A percentile compares a stretch with the other conserved stretches of the same genome.
phyloP scores from a whole-genome alignment of 2,888 invertebrate genomes.

The Cyrtodaria siliqua region DNA sequence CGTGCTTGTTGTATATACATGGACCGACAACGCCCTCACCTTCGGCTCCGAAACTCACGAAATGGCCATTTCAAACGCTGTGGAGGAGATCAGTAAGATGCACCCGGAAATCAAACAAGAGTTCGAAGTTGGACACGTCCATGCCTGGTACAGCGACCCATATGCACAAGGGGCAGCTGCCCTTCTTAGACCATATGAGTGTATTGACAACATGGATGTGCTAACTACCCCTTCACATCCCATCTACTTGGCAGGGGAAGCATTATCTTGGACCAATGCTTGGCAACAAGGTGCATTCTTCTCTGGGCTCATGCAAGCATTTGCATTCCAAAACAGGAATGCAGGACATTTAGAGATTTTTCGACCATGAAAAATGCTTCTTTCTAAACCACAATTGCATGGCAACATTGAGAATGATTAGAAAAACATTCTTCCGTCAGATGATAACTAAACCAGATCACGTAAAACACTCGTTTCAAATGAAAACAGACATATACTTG shows the following conservation, averaged over 20 bases:
- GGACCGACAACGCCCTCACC: conserved; percentile 45
- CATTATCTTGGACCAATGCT: conserved; percentile 55
- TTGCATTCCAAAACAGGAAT: background rate
- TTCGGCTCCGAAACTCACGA: conserved; percentile 38
- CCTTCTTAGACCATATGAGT: conserved; percentile 41
- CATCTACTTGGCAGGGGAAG: conserved; percentile 60
- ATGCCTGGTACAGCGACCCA: conserved; percentile 57
- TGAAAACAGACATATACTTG: too few species aligned
- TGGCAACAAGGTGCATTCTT: conserved; percentile 39
- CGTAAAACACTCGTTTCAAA: too few species aligned
- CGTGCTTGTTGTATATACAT: conserved; percentile 46
- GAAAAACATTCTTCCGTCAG: too few species aligned
- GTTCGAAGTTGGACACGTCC: conserved; percentile 54
- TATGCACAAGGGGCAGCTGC: conserved; percentile 45
- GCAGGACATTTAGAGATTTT: too few species aligned
- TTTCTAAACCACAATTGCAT: too few species aligned
- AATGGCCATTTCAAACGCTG: conserved; percentile 45
- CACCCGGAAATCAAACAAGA: conserved; percentile 51
- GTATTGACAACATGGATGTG: conserved; percentile 24
- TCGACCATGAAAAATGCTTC: too few species aligned
- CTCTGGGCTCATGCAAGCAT: conserved; percentile 35
- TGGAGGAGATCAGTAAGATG: conserved; percentile 43
- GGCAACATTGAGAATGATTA: too few species aligned
- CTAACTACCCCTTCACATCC: conserved; percentile 25
- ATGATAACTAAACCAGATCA: too few species aligned